These are phyloP conservation scores for Karalla daura DNA, from an alignment of 2,797 vertebrate species.

Conservation along the genomic window DNA sequence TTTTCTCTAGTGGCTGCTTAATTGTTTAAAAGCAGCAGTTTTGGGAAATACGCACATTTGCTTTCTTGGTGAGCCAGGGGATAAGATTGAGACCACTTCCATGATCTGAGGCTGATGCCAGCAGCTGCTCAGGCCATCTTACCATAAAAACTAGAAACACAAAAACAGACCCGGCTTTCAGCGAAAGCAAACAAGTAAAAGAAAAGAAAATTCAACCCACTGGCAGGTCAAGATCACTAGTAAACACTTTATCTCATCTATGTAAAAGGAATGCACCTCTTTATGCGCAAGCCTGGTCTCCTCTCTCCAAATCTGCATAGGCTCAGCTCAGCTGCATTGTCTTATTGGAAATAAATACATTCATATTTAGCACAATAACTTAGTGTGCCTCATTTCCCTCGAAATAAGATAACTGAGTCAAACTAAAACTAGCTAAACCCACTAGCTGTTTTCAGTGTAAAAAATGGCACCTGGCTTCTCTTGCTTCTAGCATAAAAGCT, in stretches of 20 bases:
- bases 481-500: not conserved
- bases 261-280: not conserved
- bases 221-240: not conserved
- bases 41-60: not conserved
- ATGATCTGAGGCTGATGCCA: not conserved
- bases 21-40: not conserved
- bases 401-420: not conserved
- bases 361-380: too few species aligned
- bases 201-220: not conserved
- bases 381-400: not conserved
- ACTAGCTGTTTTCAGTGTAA: not conserved
- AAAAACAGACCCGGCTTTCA: not conserved
- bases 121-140: not conserved
- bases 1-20: conserved; percentile 3
- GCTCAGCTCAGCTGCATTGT: too few species aligned
- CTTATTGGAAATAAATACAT: too few species aligned
- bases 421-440: not conserved
- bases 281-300: too few species aligned
- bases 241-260: not conserved
- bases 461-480: not conserved
- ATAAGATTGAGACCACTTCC: not conserved
- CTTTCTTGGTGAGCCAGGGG: not conserved
- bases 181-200: too few species aligned
- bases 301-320: not conserved
- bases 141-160: not conserved